Base-by-base conservation (phyloP, 2,113 vertebrate species). In the Bucco capensis region DNA sequence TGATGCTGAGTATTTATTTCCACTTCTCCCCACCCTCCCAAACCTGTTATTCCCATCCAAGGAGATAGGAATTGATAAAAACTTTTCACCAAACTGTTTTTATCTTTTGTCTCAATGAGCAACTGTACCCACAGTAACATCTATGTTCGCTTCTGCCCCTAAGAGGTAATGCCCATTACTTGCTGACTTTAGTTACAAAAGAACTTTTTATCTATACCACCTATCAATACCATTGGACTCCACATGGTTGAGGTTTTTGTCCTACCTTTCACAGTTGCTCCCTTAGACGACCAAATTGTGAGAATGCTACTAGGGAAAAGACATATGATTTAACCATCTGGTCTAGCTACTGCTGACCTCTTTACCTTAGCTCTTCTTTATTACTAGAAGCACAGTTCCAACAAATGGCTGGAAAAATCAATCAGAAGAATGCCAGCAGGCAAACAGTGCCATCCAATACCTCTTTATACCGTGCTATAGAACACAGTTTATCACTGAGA, bases 391-490 rank as follows among this genome's bases (percentile, higher is more conserved):
- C 30, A 61, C 16, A 17, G 54, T 83, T 91, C 21, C 60, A 85
- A 17, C 85, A 88, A 93, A 80, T 17, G 67, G 50, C 47, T 92
- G 60, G 51, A 80, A 84, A 91, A 95, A 92, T 85, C 78, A 70
- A 73, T 73, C 82, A 89, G 62, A 70, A 62, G 61, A 83, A 51
- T 44, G 35, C 28, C 81, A 92, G 71, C 74, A 95, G 84, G 86
- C 79, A 94, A 66, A 66, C 14, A 72, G n/a, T 61, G 46, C 58
- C 77, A 87, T 72, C 66, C 56, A 83, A 81, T 92, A 94, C 77
- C 57, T 84, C 61, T 64, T 93, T 64, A 75, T 60, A 64, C 19
- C 0, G 0, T 30, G 25, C 38, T 38, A 38, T 0, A 35, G n/a
- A 86, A 90, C 33, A 51, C 14, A 77, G 25, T 4, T 66, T 19